Evolutionary conservation across 1,140 invertebrate species (phyloP).

Genomic region (Cyrtorhinus lividipennis): DNA sequence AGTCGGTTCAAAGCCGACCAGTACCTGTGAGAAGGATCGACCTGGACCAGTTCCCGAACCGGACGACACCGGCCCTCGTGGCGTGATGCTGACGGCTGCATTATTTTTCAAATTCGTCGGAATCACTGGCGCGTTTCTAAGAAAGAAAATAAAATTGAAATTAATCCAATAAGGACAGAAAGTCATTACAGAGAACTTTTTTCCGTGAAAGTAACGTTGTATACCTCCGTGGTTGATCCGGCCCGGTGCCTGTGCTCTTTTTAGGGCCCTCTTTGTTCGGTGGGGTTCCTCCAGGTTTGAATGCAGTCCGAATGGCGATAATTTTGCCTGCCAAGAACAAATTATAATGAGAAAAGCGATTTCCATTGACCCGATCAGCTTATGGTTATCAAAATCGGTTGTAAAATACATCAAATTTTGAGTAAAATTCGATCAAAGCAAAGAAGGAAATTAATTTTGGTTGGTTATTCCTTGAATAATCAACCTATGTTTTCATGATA

Average conservation of each 20-base stretch:
- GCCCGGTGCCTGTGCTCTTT: neutral
- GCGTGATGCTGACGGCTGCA: constrained; percentile 1
- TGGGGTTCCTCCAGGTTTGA: constrained; percentile 40
- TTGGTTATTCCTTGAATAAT: too few relatives aligned
- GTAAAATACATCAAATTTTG: too few relatives aligned
- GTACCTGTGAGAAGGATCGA: neutral
- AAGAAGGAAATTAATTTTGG: too few relatives aligned
- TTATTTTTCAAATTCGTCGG: neutral
- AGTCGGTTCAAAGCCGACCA: too few relatives aligned
- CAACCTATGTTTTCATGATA: too few relatives aligned
- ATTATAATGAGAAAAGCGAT: too few relatives aligned
- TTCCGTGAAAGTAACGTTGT: neutral
- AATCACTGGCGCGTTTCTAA: neutral
- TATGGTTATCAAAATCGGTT: too few relatives aligned
- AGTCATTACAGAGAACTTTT: neutral
- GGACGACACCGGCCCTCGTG: neutral
- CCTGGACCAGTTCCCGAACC: neutral
- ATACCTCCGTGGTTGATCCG: neutral
- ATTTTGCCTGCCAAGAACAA: constrained; percentile 50
- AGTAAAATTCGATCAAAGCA: too few relatives aligned
- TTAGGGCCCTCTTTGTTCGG: constrained; percentile 10
- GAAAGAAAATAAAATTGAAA: neutral
- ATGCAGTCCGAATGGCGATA: constrained; percentile 75
- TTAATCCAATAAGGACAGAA: neutral
- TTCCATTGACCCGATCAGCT: too few relatives aligned